These are phyloP conservation scores for Meandrusa payeni DNA, from an alignment of 2,888 invertebrate species.

Conservation along the genomic window DNA sequence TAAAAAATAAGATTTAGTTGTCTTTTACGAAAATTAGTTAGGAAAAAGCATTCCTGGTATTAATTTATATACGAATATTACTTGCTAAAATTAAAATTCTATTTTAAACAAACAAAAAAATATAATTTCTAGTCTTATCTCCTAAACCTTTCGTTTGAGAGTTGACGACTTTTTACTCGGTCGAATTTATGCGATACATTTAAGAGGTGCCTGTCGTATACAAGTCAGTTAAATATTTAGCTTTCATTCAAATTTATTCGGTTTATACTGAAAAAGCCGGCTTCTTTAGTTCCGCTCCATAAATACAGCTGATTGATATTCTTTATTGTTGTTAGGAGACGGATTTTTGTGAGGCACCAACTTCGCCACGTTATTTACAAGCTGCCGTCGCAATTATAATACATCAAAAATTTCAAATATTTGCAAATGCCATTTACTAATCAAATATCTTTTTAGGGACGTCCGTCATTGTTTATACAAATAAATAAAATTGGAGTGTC, in stretches of 20 bases:
- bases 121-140: conserved; percentile 36
- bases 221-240: conserved; percentile 72
- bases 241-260: conserved; percentile 69
- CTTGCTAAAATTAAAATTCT: too few species aligned
- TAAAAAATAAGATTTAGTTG: too few species aligned
- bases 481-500: too few species aligned
- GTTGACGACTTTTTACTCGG: conserved; percentile 73
- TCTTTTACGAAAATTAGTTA: too few species aligned
- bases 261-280: conserved; percentile 57
- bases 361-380: conserved; percentile 17
- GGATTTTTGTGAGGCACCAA: conserved; percentile 10
- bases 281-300: conserved; percentile 57
- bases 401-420: conserved; percentile 4
- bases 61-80: too few species aligned
- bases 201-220: conserved; percentile 68
- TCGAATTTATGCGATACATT: conserved; percentile 74
- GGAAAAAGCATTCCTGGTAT: too few species aligned
- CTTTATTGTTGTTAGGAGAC: conserved; percentile 34
- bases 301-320: conserved; percentile 61
- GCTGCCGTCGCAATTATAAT: conserved; percentile 8
- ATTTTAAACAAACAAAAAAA: background rate
- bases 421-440: too few species aligned
- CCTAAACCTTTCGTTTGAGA: conserved; percentile 36
- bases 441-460: background rate
- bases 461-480: background rate